Percentiles rank a stretch among this genome's conserved stretches.
phyloP scores from a whole-genome alignment of 2,113 vertebrate species.

The Passer montanus region DNA sequence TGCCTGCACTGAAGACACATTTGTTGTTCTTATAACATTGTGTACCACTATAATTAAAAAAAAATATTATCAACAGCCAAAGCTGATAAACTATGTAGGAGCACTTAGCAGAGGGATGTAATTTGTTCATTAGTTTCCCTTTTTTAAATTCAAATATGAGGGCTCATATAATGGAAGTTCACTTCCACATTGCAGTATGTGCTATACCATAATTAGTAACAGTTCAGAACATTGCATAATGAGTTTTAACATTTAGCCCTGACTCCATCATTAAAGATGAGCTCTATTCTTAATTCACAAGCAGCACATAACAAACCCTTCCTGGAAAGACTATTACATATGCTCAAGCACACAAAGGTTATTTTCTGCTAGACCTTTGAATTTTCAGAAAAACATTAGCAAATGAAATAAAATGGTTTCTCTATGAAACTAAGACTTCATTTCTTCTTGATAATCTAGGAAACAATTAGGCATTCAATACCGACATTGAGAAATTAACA shows the following conservation, averaged over 20 bases:
- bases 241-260: background rate
- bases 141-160: background rate
- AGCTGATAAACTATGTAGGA: background rate
- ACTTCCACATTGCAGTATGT: background rate
- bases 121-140: background rate
- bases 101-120: background rate
- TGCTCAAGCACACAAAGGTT: background rate
- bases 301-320: background rate
- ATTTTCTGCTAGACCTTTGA: background rate
- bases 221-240: background rate
- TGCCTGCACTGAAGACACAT: background rate
- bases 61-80: background rate
- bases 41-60: background rate
- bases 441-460: background rate
- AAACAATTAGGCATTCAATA: background rate
- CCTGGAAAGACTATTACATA: background rate
- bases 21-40: background rate
- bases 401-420: background rate
- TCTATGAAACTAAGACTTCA: background rate
- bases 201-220: background rate
- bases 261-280: background rate
- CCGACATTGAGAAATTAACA: background rate
- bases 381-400: background rate
- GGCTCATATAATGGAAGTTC: background rate
- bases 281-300: background rate